phyloP scores from a whole-genome alignment of 2,113 vertebrate genomes.

The Oreochromis aureus region DNA sequence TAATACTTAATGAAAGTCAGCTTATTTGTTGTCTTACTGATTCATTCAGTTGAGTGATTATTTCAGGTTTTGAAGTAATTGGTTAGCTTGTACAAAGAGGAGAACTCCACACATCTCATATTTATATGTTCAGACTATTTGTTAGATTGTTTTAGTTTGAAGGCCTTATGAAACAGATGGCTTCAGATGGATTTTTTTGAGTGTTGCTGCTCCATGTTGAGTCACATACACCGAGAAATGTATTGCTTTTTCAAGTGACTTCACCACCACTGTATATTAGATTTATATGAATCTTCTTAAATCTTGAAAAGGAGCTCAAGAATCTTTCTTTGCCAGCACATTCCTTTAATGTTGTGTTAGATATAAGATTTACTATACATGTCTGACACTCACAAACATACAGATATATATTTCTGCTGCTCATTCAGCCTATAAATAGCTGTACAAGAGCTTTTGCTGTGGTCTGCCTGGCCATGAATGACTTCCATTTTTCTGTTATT shows the following conservation, averaged over 20 bases:
- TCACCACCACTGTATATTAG: background rate
- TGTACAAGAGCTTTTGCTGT: background rate
- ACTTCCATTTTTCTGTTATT: constrained; percentile 30
- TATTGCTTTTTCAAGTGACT: background rate
- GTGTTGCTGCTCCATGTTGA: background rate
- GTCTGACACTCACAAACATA: background rate
- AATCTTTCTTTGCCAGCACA: background rate
- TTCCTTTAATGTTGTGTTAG: background rate
- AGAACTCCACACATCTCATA: background rate
- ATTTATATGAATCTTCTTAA: background rate
- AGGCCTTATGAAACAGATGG: background rate
- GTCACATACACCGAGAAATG: background rate
- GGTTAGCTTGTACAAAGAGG: background rate
- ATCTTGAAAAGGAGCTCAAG: background rate
- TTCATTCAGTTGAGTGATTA: background rate
- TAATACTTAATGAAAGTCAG: background rate
- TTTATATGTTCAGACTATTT: background rate
- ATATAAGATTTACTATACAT: background rate
- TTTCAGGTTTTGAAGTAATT: background rate
- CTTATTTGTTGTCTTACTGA: background rate
- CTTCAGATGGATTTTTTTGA: background rate
- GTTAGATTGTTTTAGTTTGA: background rate
- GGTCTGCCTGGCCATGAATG: background rate
- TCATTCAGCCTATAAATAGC: background rate
- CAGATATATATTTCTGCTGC: background rate